phyloP scores from a whole-genome alignment of 2,113 vertebrate genomes.

The Osmerus eperlanus region DNA sequence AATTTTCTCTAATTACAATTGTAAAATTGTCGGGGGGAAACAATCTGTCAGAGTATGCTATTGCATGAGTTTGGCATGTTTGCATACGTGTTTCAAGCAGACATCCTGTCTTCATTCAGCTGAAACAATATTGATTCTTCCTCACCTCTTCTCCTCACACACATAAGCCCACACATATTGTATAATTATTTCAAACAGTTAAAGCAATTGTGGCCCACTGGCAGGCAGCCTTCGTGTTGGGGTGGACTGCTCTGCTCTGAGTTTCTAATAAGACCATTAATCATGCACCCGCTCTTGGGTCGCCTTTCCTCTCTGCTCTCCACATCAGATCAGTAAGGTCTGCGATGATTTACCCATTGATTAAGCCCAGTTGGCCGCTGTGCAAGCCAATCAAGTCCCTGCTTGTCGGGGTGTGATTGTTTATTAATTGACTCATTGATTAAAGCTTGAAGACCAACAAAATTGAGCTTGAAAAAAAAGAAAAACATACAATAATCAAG shows the following conservation, averaged over 20 bases:
- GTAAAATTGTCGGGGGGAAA: too few relatives aligned
- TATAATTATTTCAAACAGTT: background rate
- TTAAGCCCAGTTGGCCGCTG: conserved; percentile 56
- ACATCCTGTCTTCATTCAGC: background rate
- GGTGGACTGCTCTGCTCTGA: conserved; percentile 44
- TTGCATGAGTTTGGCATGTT: too few relatives aligned
- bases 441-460: conserved; percentile 63
- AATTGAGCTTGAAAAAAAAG: conserved; percentile 55
- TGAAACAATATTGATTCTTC: too few relatives aligned
- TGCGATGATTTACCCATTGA: conserved; percentile 71
- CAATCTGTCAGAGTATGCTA: too few relatives aligned
- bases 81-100: too few relatives aligned
- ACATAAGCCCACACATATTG: conserved; percentile 12
- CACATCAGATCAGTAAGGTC: conserved; percentile 52
- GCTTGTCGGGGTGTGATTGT: conserved; percentile 46
- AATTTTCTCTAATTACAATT: too few relatives aligned
- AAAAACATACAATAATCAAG: background rate
- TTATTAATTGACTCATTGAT: conserved; percentile 66
- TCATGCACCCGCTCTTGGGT: conserved; percentile 45
- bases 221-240: conserved; percentile 13
- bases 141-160: conserved; percentile 2
- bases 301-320: conserved; percentile 41
- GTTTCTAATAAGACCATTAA: conserved; percentile 70
- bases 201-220: background rate
- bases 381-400: conserved; percentile 41